Base-by-base conservation (phyloP, 2,888 invertebrate genomes). In the Boloria euphrosyne region DNA sequence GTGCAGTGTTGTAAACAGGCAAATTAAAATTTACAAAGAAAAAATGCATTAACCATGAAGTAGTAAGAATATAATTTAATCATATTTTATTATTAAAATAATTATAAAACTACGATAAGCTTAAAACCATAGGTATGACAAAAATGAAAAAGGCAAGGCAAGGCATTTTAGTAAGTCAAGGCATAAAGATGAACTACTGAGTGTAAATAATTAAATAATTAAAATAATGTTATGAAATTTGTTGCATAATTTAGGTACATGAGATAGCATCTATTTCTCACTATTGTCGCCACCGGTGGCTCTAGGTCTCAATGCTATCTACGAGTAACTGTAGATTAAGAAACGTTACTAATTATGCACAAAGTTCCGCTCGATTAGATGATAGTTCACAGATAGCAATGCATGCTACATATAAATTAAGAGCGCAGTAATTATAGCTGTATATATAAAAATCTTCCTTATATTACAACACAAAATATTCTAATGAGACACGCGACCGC, bases 311-410 rank as follows among this genome's bases (percentile, higher is more conserved):
- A 65, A 49, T 54, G 54, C 52, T 65, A 67, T 57, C 62, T 62
- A n/a, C n/a, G n/a, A n/a, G n/a, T n/a, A 66, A 70, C 61, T 66
- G 62, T 67, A 49, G 51, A 62, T 52, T 62, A 46, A 67, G 59
- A 38, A 50, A 66, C 65, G 65, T 67, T 68, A 66, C 61, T 71
- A 67, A 64, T 63, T 68, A 68, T 71, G 66, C 68, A 53, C 16
- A 5, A 22, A 62, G 74, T 75, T 77, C 73, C 70, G 74, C 73
- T 69, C 71, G 74, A 76, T 75, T 78, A 72, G 76, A 74, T 67
- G 69, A 67, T 74, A 38, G 31, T 38, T 38, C 31, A 38, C 7
- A 38, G 31, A 38, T 38, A 65, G 65, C 65, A 66, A 65, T 64
- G 70, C 76, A 75, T 74, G 75, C 70, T 61, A 75, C 66, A 69